Evolutionary conservation across 1,140 invertebrate genomes (phyloP), one percentile per base, ranked within the genome.

Genomic region (Seison nebaliae): DNA sequence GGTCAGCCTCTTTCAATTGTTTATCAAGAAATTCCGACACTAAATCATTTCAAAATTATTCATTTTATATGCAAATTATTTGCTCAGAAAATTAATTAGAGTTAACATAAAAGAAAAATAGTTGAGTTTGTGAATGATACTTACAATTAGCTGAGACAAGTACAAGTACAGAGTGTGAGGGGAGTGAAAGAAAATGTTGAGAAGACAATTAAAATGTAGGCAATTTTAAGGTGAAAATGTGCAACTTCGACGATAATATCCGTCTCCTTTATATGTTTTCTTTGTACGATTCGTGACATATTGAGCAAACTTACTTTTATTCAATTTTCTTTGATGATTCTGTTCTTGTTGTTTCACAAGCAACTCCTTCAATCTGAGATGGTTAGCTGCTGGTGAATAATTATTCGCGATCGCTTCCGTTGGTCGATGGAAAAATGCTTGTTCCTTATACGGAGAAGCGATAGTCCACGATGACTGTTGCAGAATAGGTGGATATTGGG

Each of bases 381-480:
- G 49, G 17, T 55, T 55, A 1, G 63, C 60, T 33, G 52, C 47
- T n/a, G 67, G 67, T 3, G 63, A 67, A 44, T 65, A 70, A 41
- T 56, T 57, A 45, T 58, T 66, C 33, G 63, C 69, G 34, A 70
- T 70, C 26, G 63, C 65, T 53, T 74, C 70, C 26, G 60, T 64
- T 3, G 70, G 70, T 42, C 66, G 68, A 9, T 61, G 53, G 38
- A 51, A 50, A 40, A 45, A 51, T 43, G 51, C 53, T 33, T 59
- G 46, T 44, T 58, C 55, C 39, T 58, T 57, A 42, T 51, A 59
- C 22, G 57, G 57, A 24, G 55, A 49, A 33, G 56, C 57, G 23
- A 53, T 42, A n/a, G 56, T 60, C 56, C 56, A 60, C 42, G 56
- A 58, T 35, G 53, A 54, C 17, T 50, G 49, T 39, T 57, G 53